Percentiles rank a stretch among this genome's conserved stretches.
Conservation (phyloP, 37 sponge, comb jelly and placozoan genomes). For the Chondrosia reniformis region DNA sequence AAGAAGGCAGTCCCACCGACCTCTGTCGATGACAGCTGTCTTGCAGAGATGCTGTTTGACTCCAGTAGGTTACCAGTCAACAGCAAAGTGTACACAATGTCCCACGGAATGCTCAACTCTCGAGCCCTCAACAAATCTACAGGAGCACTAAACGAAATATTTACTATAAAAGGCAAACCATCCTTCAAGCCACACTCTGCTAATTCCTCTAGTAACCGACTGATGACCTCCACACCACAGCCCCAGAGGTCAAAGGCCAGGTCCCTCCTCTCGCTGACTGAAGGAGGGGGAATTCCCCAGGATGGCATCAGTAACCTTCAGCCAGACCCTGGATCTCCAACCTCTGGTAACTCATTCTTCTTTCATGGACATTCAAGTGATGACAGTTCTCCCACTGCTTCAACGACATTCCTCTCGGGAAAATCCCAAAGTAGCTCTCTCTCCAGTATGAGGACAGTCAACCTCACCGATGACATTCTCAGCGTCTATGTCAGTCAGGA, state of each 20-base stretch:
- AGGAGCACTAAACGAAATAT: constrained; percentile 9
- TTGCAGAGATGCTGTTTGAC: constrained; percentile 22
- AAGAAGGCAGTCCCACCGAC: background rate
- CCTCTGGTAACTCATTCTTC: background rate
- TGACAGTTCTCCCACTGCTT: background rate
- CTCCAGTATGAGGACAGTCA: constrained; percentile 1
- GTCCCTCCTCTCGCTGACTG: background rate
- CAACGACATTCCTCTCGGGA: background rate
- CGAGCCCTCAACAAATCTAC: constrained; percentile 17
- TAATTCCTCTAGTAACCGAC: background rate
- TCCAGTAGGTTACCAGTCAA: background rate
- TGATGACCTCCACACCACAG: constrained; percentile 1
- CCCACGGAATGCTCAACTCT: background rate
- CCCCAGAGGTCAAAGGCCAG: constrained; percentile 11
- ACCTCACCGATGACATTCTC: constrained; percentile 13
- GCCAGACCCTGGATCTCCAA: background rate
- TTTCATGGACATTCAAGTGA: background rate
- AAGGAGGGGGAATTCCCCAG: background rate
- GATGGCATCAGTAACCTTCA: background rate
- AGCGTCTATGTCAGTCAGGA: background rate
- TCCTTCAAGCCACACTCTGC: background rate
- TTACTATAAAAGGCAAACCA: too few species aligned
- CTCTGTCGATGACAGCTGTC: constrained; percentile 16
- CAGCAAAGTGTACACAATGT: background rate
- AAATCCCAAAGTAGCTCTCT: background rate